Base-by-base conservation (phyloP, 2,113 vertebrate species). In the Chaenocephalus aceratus region DNA sequence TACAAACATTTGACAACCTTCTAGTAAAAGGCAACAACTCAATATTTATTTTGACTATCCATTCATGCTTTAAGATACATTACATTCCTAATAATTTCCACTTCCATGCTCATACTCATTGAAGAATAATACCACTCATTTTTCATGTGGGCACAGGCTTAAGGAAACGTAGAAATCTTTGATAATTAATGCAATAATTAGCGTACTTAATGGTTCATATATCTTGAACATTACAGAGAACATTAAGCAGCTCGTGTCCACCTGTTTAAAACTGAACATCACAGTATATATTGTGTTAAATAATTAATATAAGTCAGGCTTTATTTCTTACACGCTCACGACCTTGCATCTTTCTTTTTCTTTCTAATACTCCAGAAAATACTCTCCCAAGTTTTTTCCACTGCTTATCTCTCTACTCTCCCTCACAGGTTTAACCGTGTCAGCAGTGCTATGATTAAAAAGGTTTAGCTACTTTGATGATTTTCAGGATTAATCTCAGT, bases 171-270 rank as follows among this genome's bases (percentile, higher is more conserved):
- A n/a, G n/a, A n/a, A n/a, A n/a, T n/a, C n/a, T 72, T 6, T 48
- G 54, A 13, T 83, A 83, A 89, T 82, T 70, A 80, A 67, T 80
- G 49, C 36, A 75, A 77, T 83, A 76, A 89, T 85, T 88, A 88
- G 10, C 30, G 21, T 30, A 58, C 13, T 23, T 85, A 88, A 86
- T 14, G 54, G 34, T 66, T 7, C 16, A 80, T 75, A 59, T 46
- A 61, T 62, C 52, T 62, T 77, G 59, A 70, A 60, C 64, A 82
- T 79, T 73, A 71, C 48, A 14, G 21, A 68, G 75, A 67, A 74
- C 72, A 72, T 85, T 83, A 70, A 75, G 71, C 79, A 44, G 77
- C 70, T 83, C n/a, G 2, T 21, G 49, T 59, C n/a, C 59, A 60
- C 76, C 65, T 80, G 51, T 65, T 30, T 59, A 34, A 53, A n/a